Evolutionary conservation across 2,797 vertebrate species (phyloP).

Genomic region (Streptopelia turtur): DNA sequence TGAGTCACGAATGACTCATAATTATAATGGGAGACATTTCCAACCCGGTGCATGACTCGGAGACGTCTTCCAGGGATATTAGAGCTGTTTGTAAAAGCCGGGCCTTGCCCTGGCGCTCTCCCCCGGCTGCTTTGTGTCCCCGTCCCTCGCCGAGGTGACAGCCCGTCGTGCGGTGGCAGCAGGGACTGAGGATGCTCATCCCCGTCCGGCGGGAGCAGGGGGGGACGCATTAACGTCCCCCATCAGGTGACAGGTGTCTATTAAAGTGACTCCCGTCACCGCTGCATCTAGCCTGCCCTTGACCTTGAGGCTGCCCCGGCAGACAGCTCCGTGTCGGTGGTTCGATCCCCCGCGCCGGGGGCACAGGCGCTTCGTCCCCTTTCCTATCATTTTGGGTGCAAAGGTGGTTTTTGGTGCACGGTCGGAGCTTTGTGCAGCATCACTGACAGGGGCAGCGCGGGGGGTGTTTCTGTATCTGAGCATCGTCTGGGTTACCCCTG

Average conservation of each 20-base stretch:
- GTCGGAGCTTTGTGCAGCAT: too few relatives aligned
- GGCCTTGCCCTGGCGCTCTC: neutral
- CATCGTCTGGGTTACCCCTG: neutral
- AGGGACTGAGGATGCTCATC: neutral
- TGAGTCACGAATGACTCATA: constrained; percentile 68
- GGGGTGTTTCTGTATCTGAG: neutral
- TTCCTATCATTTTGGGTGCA: neutral
- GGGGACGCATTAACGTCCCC: neutral
- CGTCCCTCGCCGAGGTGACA: neutral
- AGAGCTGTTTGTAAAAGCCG: constrained; percentile 52
- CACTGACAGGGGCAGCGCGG: rapidly evolving
- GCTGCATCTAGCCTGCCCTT: neutral
- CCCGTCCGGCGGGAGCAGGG: neutral
- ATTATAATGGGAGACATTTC: constrained; percentile 63
- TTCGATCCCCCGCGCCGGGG: too few relatives aligned
- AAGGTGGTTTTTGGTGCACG: neutral
- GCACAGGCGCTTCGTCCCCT: neutral
- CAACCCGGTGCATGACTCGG: constrained; percentile 49
- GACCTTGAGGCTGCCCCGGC: neutral
- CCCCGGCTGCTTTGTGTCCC: neutral
- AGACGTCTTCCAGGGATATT: constrained; percentile 52
- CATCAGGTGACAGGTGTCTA: constrained; percentile 45
- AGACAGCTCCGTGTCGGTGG: neutral
- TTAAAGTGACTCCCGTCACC: constrained; percentile 13
- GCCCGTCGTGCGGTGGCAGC: rapidly evolving